Conservation (phyloP, 2,888 invertebrate genomes). For the Elysia crispata region DNA sequence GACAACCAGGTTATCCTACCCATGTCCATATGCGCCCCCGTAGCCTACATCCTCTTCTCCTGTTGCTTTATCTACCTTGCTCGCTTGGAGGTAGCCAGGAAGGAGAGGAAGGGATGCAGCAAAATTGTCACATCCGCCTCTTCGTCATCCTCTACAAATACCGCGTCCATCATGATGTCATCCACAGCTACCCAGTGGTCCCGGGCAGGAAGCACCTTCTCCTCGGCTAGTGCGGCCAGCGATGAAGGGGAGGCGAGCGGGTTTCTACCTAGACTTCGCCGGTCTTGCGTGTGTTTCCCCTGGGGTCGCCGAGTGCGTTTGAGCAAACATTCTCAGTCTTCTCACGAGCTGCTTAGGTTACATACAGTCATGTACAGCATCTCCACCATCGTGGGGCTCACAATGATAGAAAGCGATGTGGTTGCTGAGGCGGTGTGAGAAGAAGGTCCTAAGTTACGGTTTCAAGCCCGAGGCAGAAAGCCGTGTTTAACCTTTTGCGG, state of each 20-base stretch:
- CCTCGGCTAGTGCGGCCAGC: too few species aligned
- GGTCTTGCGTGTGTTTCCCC: too few species aligned
- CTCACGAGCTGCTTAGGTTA: constrained; percentile 36
- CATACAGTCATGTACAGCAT: constrained; percentile 12
- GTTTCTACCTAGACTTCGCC: neutral
- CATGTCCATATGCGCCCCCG: constrained; percentile 38
- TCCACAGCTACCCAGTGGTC: neutral
- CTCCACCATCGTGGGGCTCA: too few species aligned
- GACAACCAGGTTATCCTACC: constrained; percentile 41
- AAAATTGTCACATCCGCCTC: neutral
- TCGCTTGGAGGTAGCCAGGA: constrained; percentile 18
- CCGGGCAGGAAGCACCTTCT: too few species aligned
- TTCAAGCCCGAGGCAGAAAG: too few species aligned
- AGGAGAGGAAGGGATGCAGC: neutral
- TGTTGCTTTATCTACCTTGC: constrained; percentile 42
- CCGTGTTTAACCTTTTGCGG: too few species aligned
- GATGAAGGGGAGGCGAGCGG: too few species aligned
- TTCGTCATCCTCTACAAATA: neutral
- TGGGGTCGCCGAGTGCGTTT: neutral
- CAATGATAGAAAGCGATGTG: too few species aligned
- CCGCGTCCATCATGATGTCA: neutral
- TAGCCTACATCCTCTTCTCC: constrained; percentile 39
- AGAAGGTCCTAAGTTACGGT: too few species aligned
- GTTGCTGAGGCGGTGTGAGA: too few species aligned
- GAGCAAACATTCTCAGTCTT: constrained; percentile 21